A percentile compares a stretch with the other conserved stretches of the same genome.
Evolutionary conservation across 2,797 vertebrate genomes (phyloP).

Genomic region (Rhinoraja longicauda): DNA sequence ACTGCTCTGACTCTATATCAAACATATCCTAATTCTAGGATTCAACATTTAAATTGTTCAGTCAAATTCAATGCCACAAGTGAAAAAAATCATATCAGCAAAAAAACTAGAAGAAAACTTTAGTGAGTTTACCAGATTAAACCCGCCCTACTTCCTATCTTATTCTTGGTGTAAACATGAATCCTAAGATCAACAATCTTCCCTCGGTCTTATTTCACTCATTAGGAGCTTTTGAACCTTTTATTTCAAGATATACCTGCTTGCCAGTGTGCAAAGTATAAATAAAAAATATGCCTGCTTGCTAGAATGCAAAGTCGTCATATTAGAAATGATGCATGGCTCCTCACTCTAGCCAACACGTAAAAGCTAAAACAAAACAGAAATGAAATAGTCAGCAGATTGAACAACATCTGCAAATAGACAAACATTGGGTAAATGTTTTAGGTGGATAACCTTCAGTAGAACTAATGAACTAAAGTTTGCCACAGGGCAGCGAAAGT

Average conservation of each 20-base stretch:
- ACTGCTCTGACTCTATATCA: not conserved
- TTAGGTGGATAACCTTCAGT: not conserved
- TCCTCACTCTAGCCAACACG: not conserved
- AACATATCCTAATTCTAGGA: not conserved
- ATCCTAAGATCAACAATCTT: not conserved
- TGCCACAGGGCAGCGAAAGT: not conserved
- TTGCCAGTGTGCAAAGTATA: not conserved
- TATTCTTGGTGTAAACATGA: not conserved
- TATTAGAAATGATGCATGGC: not conserved
- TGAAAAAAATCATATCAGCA: not conserved
- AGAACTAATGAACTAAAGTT: not conserved
- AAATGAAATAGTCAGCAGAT: not conserved
- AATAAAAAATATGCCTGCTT: not conserved
- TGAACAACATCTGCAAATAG: not conserved
- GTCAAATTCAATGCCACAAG: not conserved
- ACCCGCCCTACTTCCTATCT: not conserved
- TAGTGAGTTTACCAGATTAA: not conserved
- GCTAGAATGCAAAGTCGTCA: not conserved
- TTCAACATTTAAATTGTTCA: not conserved
- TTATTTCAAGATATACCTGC: not conserved
- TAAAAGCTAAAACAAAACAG: not conserved
- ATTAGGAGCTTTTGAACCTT: not conserved
- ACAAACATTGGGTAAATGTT: not conserved
- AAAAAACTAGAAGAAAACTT: not conserved
- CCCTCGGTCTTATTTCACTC: not conserved